Percentiles rank a stretch among this genome's conserved stretches.
Conservation (phyloP, 2,113 vertebrate genomes). For the Sylvietta virens region DNA sequence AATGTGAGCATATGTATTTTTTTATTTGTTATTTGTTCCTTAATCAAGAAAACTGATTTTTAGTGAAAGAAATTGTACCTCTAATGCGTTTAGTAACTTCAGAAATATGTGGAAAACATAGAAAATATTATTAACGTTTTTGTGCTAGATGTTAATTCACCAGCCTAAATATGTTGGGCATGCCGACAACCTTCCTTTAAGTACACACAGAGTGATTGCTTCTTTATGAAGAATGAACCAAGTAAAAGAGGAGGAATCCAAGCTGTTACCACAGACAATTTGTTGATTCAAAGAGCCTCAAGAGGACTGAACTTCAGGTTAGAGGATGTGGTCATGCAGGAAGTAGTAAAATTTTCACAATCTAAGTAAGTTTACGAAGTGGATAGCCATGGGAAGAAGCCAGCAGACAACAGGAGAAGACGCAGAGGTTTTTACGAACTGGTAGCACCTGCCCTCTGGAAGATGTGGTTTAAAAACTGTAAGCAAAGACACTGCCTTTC, state of each 20-base stretch:
- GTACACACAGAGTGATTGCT: neutral
- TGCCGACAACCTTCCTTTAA: neutral
- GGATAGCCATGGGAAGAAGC: neutral
- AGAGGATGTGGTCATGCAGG: neutral
- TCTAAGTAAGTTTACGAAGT: neutral
- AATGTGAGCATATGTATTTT: neutral
- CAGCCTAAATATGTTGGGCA: neutral
- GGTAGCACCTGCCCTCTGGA: neutral
- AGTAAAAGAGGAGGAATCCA: neutral
- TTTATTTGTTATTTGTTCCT: neutral
- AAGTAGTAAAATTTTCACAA: neutral
- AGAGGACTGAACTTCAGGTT: neutral
- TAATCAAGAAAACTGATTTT: neutral
- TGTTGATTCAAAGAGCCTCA: neutral
- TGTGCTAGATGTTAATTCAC: neutral
- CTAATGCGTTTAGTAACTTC: neutral
- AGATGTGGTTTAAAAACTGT: neutral
- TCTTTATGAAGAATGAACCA: neutral
- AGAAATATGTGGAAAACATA: neutral
- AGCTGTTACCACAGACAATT: neutral
- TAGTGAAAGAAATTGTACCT: neutral
- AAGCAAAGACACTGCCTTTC: neutral
- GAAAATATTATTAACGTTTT: neutral
- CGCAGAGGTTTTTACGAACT: neutral
- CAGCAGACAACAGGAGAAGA: neutral